phyloP scores from a whole-genome alignment of 2,888 invertebrate genomes.

The Tolmerus cingulatus region DNA sequence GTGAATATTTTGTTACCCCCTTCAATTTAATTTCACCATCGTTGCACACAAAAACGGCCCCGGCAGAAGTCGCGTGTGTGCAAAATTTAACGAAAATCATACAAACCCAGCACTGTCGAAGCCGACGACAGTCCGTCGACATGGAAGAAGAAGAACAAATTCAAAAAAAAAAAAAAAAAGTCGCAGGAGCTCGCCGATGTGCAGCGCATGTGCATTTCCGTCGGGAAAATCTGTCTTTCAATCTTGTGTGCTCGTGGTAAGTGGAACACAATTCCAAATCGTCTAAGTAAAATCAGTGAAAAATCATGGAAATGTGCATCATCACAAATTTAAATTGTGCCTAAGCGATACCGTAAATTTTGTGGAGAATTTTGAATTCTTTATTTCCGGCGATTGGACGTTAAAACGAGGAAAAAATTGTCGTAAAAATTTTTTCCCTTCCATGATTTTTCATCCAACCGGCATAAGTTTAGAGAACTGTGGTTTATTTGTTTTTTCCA shows the following conservation, averaged over 20 bases:
- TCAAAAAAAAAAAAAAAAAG: neutral
- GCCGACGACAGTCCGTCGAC: neutral
- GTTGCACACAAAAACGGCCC: neutral
- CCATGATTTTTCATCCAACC: conserved; percentile 26
- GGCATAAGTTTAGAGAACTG: neutral
- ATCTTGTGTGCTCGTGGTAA: conserved; percentile 64
- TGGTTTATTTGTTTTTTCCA: neutral
- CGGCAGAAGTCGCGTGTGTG: neutral
- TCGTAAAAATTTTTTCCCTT: neutral
- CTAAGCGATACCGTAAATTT: conserved; percentile 30
- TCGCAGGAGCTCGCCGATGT: conserved; percentile 14
- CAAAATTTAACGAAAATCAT: neutral
- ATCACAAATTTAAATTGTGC: neutral
- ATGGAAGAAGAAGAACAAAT: neutral
- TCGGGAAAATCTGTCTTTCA: conserved; percentile 60
- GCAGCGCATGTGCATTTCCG: conserved; percentile 58
- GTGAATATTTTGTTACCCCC: neutral
- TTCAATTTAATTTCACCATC: neutral
- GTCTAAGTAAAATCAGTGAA: conserved; percentile 54
- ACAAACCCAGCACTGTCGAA: neutral
- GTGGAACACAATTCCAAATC: conserved; percentile 57
- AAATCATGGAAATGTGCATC: conserved; percentile 45
- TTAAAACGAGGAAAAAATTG: neutral
- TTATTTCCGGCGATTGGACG: neutral
- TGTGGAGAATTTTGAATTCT: neutral